Evolutionary conservation across 1,140 invertebrate species (phyloP), one percentile per base, ranked within the genome.

Genomic region (Pteromalus puparum): DNA sequence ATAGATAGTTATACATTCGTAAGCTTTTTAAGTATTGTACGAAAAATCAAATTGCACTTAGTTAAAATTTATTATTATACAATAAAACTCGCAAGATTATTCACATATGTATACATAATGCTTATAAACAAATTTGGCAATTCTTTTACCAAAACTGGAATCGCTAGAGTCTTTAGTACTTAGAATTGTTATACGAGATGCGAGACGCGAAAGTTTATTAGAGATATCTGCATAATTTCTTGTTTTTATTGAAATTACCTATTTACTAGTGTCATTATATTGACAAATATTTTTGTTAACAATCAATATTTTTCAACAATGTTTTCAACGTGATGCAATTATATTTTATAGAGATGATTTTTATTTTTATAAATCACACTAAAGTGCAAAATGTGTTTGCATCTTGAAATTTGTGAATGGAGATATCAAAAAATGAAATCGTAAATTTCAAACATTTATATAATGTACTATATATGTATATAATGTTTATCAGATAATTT

Each of bases 391-490:
- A 68, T 74, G 12, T 65, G 6, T 68, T 85, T 80, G 53, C 79
- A 81, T 24, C 4, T 9, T 80, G 65, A 81, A 85, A 70, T 76
- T 81, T 81, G 73, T 70, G 78, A 81, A 81, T 48, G 30, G 72
- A 70, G 1, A 46, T 28, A 68, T 80, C 21, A 81, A 80, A 73
- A 75, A 70, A 26, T 30, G 13, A 30, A 84, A 80, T 79, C 21
- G 48, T 48, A n/a, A 85, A 85, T 81, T 81, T 67, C 61, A 34
- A 81, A 76, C 24, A 81, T 68, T 85, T 81, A 76, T 81, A 81
- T 81, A 76, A 75, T 85, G 83, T 85, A 81, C 26, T 76, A 85
- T 85, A 81, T 53, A 77, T 85, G 83, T 85, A 85, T 75, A 85
- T 85, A 85, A 81, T 75, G 72, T 85, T 81, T 78, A 85, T 68